phyloP scores from a whole-genome alignment of 2,113 vertebrate genomes.

The Indicator indicator region DNA sequence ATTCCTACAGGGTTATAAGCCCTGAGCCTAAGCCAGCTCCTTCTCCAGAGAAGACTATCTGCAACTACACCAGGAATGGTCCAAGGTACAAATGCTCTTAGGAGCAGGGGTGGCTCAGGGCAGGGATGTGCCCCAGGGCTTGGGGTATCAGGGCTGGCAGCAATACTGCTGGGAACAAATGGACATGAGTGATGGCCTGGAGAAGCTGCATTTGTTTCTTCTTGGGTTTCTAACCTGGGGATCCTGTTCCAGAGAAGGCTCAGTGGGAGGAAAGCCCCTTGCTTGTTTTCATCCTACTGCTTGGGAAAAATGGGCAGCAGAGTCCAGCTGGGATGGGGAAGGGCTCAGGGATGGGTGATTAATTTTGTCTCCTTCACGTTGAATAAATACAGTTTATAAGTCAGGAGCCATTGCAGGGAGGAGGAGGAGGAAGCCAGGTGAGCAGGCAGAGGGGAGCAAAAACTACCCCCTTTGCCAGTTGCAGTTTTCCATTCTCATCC shows the following conservation, averaged over 20 bases:
- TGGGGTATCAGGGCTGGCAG: fast-evolving
- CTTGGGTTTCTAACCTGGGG: not conserved
- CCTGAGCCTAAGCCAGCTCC: not conserved
- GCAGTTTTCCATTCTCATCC: not conserved
- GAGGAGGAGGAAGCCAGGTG: not conserved
- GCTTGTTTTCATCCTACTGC: not conserved
- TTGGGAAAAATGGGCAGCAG: not conserved
- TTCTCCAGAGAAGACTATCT: not conserved
- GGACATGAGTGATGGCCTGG: fast-evolving
- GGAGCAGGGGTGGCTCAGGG: not conserved
- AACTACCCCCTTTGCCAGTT: too few species aligned
- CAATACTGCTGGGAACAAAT: fast-evolving
- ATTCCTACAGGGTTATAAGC: not conserved
- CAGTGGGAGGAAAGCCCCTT: not conserved
- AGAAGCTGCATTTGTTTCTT: not conserved
- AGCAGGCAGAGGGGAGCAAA: not conserved
- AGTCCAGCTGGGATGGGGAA: not conserved
- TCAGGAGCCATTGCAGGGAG: not conserved
- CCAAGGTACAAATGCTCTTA: not conserved
- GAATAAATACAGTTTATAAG: not conserved
- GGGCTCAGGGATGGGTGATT: not conserved
- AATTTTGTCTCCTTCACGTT: not conserved
- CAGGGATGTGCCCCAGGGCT: not conserved
- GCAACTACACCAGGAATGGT: fast-evolving
- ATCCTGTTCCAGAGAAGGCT: not conserved